A percentile compares a stretch with the other conserved stretches of the same genome.
These are phyloP conservation scores for Eristalis pertinax DNA, from an alignment of 2,888 invertebrate genomes.

Conservation along the genomic window DNA sequence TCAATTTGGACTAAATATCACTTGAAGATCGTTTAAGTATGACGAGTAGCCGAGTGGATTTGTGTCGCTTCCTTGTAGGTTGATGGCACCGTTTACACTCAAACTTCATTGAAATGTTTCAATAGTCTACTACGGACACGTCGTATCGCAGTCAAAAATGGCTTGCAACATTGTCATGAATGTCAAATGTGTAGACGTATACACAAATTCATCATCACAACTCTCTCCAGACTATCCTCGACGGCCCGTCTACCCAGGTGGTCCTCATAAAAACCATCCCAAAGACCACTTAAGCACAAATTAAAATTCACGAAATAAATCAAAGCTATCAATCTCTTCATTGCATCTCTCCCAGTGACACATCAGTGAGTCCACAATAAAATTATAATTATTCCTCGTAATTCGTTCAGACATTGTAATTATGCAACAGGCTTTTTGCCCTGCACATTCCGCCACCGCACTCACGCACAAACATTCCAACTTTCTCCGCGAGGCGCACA, in stretches of 20 bases:
- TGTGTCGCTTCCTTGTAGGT: too few species aligned
- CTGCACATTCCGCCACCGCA: background rate
- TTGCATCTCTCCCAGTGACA: constrained; percentile 18
- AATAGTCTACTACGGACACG: too few species aligned
- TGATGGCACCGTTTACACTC: too few species aligned
- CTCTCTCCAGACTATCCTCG: too few species aligned
- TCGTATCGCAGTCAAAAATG: too few species aligned
- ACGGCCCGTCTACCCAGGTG: background rate
- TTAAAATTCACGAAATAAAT: constrained; percentile 32
- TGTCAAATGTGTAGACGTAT: too few species aligned
- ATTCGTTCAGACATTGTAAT: constrained; percentile 57
- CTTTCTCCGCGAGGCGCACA: constrained; percentile 61
- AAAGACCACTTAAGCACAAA: background rate
- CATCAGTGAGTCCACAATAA: constrained; percentile 42
- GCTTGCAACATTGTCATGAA: too few species aligned
- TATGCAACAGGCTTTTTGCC: constrained; percentile 31
- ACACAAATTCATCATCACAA: too few species aligned
- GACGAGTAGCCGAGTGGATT: too few species aligned
- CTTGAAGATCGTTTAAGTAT: background rate
- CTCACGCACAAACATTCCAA: background rate
- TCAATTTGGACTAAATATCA: background rate
- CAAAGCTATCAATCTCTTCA: constrained; percentile 16
- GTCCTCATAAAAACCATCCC: background rate
- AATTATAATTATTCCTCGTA: constrained; percentile 56
- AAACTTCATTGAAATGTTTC: too few species aligned